Evolutionary conservation across 1,140 invertebrate genomes (phyloP).

Genomic region (Hyphantria cunea): DNA sequence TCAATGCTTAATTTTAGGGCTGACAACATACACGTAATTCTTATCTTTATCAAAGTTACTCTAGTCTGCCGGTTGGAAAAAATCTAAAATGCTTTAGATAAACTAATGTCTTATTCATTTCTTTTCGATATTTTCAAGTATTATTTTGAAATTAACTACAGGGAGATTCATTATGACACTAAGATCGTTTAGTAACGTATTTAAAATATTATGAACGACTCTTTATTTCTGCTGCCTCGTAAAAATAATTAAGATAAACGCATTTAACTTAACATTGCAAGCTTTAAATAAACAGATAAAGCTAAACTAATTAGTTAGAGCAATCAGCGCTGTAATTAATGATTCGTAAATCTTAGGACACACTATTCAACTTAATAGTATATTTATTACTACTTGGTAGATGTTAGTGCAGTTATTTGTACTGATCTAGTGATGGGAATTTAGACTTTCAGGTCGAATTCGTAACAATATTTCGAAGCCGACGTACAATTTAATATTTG

Average conservation of each 20-base stretch:
- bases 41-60: no score
- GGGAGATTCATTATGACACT: no score
- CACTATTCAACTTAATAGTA: constrained; percentile 15
- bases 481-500: no score
- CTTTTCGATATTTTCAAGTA: no score
- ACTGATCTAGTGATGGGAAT: constrained; percentile 7
- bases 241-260: background rate
- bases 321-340: constrained; percentile 23
- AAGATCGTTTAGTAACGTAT: background rate
- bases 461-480: background rate
- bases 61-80: no score
- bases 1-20: no score
- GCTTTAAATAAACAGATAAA: constrained; percentile 11
- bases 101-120: no score
- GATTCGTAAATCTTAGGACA: constrained; percentile 11
- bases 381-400: constrained; percentile 13
- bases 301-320: constrained; percentile 16
- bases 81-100: no score
- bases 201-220: background rate
- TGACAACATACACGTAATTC: no score
- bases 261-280: background rate
- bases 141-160: no score
- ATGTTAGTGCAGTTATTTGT: constrained; percentile 10
- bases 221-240: background rate
- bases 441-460: background rate